These are phyloP conservation scores for Tachina fera DNA, from an alignment of 2,888 invertebrate genomes.

Conservation along the genomic window DNA sequence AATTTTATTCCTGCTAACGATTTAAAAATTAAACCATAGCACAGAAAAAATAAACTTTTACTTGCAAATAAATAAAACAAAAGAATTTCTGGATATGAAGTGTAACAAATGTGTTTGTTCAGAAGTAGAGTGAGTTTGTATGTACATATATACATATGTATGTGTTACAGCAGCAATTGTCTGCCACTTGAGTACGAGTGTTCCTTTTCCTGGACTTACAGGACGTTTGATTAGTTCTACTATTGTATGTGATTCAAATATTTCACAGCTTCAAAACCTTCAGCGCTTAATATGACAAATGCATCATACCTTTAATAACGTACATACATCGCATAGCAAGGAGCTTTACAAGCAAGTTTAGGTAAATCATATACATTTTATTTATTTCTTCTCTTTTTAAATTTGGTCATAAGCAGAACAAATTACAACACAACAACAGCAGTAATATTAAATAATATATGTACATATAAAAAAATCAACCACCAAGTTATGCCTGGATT, in stretches of 20 bases:
- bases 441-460: slow-evolving; percentile 13
- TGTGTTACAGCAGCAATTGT: slow-evolving; percentile 31
- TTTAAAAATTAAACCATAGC: background rate
- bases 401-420: slow-evolving; percentile 61
- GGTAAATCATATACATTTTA: slow-evolving; percentile 5
- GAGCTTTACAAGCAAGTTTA: slow-evolving; percentile 18
- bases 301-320: slow-evolving; percentile 18
- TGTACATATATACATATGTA: background rate
- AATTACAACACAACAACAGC: slow-evolving; percentile 35
- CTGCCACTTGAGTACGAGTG: slow-evolving; percentile 59
- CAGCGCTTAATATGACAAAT: slow-evolving; percentile 28
- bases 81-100: slow-evolving; percentile 44
- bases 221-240: slow-evolving; percentile 54
- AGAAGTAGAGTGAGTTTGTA: too few species aligned
- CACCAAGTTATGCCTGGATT: slow-evolving; percentile 23
- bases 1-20: background rate
- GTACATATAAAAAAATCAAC: slow-evolving; percentile 49
- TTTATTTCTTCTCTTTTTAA: background rate
- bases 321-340: background rate
- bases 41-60: background rate
- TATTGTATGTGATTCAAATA: background rate
- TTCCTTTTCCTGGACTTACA: slow-evolving; percentile 46
- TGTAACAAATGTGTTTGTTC: slow-evolving; percentile 51
- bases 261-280: slow-evolving; percentile 4
- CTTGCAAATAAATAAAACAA: slow-evolving; percentile 41